Percentiles rank a stretch among this genome's conserved stretches.
phyloP scores from a whole-genome alignment of 2,113 vertebrate genomes.

The Sylvia atricapilla region DNA sequence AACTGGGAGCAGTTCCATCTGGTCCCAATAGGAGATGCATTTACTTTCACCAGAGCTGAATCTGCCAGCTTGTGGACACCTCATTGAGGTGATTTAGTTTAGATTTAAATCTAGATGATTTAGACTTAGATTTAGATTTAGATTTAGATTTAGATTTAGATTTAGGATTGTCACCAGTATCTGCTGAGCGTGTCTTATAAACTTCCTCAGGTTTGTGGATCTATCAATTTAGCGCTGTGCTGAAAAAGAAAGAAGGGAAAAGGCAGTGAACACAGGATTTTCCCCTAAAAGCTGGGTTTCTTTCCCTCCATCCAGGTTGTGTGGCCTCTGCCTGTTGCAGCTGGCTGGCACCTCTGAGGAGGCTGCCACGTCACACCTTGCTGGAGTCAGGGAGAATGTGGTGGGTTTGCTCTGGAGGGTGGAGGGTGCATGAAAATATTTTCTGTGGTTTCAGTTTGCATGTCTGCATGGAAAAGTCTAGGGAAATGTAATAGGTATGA shows the following conservation, averaged over 20 bases:
- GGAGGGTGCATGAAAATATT: slow-evolving; percentile 51
- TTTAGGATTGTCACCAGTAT: neutral
- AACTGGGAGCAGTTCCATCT: neutral
- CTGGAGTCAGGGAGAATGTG: neutral
- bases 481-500: slow-evolving; percentile 26
- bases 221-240: neutral
- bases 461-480: slow-evolving; percentile 32
- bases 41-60: neutral
- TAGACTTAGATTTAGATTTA: neutral
- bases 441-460: slow-evolving; percentile 61
- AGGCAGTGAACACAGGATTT: neutral
- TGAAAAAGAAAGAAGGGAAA: neutral
- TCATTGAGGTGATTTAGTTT: neutral
- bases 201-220: neutral
- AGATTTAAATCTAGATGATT: neutral
- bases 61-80: neutral
- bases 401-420: slow-evolving; percentile 54
- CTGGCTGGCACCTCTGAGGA: slow-evolving; percentile 9
- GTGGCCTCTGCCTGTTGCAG: slow-evolving; percentile 6
- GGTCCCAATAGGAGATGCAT: neutral
- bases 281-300: neutral
- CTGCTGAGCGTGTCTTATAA: neutral
- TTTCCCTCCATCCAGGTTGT: neutral
- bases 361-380: slow-evolving; percentile 29
- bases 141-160: neutral